Evolutionary conservation across 1,140 invertebrate species (phyloP), one percentile per base, ranked within the genome.

Genomic region (Drosophila repletoides): DNA sequence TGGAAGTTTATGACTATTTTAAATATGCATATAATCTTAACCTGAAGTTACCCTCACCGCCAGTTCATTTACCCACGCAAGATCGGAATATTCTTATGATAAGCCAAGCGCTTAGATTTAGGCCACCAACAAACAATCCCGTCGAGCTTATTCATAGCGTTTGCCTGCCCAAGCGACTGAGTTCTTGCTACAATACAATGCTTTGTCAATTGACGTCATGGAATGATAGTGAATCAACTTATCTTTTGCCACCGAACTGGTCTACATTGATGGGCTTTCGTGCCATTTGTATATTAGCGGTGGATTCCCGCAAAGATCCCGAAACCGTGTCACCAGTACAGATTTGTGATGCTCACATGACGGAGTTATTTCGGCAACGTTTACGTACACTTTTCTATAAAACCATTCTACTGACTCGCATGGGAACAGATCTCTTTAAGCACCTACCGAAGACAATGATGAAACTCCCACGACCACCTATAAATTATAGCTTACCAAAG

Each of bases 201-300:
- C 10, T 87, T 2, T 15, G 29, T 0, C 15, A 51, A 10, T 45
- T 75, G 1, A 24, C 45, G 1, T 5, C 29, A 6, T 1, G 1
- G 4, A 9, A 31, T 5, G 28, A 19, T 5, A 12, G 4, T 12
- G 10, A 26, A 9, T 2, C 21, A 12, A 1, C 40, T n/a, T 7
- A 22, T 15, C 26, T 76, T 0, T 17, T 90, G 31, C 81, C 84
- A 3, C 80, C 89, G 0, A 90, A 56, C 36, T 89, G 66, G 69
- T 77, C 69, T 3, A 84, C 87, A n/a, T 63, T 86, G 59, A 79
- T 88, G 69, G 84, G 61, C 0, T 88, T 90, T 19, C 84, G 89
- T 1, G 73, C 80, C n/a, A 51, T 89, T 9, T 87, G 88, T 15
- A 77, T 90, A 46, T 48, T 84, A 9, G 74, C 88, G 0, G 72